Percentiles rank a stretch among this genome's conserved stretches.
These are phyloP conservation scores for Dermochelys coriacea DNA, from an alignment of 2,797 vertebrate genomes.

Conservation along the genomic window DNA sequence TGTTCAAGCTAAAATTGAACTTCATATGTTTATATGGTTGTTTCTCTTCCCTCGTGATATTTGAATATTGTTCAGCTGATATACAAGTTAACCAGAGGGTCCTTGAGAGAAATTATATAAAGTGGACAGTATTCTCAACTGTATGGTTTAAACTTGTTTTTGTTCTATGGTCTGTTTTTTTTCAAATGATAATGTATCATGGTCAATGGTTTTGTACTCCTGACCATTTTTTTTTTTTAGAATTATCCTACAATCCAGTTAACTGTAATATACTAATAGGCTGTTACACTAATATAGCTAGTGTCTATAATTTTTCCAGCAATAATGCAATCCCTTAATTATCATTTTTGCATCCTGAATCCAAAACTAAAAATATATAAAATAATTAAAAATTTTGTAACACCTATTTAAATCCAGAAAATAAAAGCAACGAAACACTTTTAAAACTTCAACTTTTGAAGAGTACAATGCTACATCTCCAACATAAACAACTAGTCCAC, in stretches of 20 bases:
- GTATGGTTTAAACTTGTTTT: neutral
- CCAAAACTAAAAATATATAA: neutral
- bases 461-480: neutral
- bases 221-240: neutral
- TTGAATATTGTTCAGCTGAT: neutral
- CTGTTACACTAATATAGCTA: neutral
- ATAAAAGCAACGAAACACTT: neutral
- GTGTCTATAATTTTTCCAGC: neutral
- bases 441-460: neutral
- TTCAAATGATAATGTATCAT: neutral
- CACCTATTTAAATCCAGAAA: neutral
- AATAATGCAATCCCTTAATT: neutral
- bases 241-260: constrained; percentile 1
- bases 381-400: neutral
- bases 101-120: neutral
- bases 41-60: neutral
- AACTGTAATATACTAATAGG: neutral
- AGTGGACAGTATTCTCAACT: neutral
- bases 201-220: neutral
- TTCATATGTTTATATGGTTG: neutral
- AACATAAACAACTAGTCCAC: neutral
- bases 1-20: neutral
- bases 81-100: neutral
- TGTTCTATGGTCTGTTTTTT: neutral
- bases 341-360: neutral